Evolutionary conservation across 2,797 vertebrate species (phyloP).

Genomic region (Acanthiza pusilla): DNA sequence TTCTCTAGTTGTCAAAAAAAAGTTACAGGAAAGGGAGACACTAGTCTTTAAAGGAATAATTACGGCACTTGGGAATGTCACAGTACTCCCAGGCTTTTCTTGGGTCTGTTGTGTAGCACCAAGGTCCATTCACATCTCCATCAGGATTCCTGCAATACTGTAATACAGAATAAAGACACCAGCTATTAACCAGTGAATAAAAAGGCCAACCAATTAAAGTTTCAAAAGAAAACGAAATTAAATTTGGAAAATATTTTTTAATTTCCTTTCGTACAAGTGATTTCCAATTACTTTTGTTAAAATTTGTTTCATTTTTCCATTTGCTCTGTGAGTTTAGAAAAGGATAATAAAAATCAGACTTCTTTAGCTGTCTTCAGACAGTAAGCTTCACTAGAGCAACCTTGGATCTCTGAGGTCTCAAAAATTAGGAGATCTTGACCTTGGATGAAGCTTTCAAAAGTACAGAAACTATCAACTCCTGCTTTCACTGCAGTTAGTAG

Average conservation of each 20-base stretch:
- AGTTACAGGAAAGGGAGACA: not conserved
- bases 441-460: not conserved
- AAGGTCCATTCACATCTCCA: conserved; percentile 86
- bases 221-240: not conserved
- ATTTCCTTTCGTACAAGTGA: not conserved
- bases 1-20: not conserved
- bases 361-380: not conserved
- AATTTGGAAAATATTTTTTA: not conserved
- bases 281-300: not conserved
- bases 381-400: not conserved
- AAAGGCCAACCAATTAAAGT: not conserved
- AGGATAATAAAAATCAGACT: not conserved
- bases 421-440: not conserved
- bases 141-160: conserved; percentile 96
- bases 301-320: not conserved
- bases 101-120: conserved; percentile 90
- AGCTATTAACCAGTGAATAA: not conserved
- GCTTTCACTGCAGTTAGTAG: not conserved
- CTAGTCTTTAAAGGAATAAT: conserved; percentile 50
- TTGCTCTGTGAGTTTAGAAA: not conserved
- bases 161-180: not conserved
- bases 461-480: not conserved
- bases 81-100: conserved; percentile 90
- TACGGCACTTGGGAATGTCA: conserved; percentile 87
- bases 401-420: not conserved